Evolutionary conservation across 2,113 vertebrate species (phyloP).

Genomic region (Charina bottae): DNA sequence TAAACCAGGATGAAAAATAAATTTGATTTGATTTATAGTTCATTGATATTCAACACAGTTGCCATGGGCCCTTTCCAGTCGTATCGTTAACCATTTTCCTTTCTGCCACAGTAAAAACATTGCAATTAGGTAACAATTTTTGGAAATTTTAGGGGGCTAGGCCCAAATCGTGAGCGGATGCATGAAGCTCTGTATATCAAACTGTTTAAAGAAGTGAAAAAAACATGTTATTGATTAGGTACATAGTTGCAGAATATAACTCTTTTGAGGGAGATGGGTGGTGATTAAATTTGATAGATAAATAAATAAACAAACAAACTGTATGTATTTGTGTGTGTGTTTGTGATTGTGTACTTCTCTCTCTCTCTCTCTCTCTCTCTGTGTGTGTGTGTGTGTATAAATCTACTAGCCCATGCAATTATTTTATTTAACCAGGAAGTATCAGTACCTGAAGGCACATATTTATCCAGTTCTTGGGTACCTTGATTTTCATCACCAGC

Average conservation of each 20-base stretch:
- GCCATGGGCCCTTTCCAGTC: neutral
- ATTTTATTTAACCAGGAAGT: neutral
- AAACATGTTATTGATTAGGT: neutral
- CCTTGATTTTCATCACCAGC: constrained; percentile 2
- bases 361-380: no score
- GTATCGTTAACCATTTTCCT: neutral
- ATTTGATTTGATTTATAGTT: neutral
- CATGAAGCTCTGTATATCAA: neutral
- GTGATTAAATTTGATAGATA: no score
- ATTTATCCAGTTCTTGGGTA: constrained; percentile 28
- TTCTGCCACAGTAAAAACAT: neutral
- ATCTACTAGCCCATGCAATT: neutral
- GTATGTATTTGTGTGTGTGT: neutral
- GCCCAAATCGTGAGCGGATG: neutral
- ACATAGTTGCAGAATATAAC: neutral
- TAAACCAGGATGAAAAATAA: neutral
- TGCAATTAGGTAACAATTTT: neutral
- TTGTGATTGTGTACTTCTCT: neutral
- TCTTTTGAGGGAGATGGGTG: no score
- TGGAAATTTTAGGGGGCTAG: neutral
- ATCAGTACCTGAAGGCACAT: constrained; percentile 63
- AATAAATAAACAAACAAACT: neutral
- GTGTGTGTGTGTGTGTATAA: neutral
- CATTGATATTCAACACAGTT: neutral
- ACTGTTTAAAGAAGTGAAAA: neutral